phyloP scores from a whole-genome alignment of 1,140 invertebrate species.

The Copidosoma floridanum region DNA sequence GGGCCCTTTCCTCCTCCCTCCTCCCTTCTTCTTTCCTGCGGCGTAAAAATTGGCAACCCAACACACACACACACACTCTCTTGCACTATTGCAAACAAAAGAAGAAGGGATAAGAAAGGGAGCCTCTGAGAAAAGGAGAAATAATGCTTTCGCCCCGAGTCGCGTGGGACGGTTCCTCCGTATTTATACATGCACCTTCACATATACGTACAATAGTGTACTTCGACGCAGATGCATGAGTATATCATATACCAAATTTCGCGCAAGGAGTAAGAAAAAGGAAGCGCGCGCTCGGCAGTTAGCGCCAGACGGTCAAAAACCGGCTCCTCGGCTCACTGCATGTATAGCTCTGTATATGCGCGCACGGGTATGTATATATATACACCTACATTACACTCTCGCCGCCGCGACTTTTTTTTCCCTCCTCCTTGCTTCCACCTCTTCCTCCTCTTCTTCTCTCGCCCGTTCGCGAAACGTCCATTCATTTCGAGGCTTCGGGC shows the following conservation, averaged over 20 bases:
- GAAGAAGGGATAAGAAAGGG: no score
- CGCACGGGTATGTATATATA: conserved; percentile 41
- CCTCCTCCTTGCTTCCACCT: conserved; percentile 6
- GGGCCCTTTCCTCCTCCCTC: no score
- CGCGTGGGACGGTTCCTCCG: conserved; percentile 41
- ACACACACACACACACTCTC: no score
- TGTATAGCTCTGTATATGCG: conserved; percentile 6
- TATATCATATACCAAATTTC: no score
- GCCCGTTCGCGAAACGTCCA: no score
- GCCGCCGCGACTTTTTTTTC: conserved; percentile 31
- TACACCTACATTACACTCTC: conserved; percentile 10
- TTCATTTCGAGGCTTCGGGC: conserved; percentile 34
- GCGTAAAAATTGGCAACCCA: no score
- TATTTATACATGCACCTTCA: no score
- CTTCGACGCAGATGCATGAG: no score
- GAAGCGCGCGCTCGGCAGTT: conserved; percentile 40
- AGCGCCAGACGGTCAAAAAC: conserved; percentile 53
- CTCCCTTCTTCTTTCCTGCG: no score
- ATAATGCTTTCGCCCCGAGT: no score
- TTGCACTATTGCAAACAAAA: no score
- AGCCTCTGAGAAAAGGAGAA: conserved; percentile 16
- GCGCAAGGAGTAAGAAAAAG: conserved; percentile 39
- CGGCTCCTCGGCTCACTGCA: conserved; percentile 44
- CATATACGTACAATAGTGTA: no score
- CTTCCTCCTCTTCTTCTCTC: conserved; percentile 28